Conservation (phyloP, 2,888 invertebrate species). For the Torymus tubicola region DNA sequence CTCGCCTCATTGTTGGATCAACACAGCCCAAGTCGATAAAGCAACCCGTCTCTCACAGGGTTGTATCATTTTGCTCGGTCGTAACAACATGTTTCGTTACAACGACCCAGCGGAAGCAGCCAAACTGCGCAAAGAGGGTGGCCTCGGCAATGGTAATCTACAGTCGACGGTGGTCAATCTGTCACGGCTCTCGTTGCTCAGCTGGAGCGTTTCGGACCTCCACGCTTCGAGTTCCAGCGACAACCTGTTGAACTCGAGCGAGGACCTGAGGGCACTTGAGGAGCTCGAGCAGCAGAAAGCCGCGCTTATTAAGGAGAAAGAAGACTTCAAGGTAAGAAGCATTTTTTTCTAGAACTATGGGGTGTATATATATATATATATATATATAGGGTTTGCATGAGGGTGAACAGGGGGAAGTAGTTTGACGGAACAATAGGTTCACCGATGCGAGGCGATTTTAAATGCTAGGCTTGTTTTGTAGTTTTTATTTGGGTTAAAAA, state of each 20-base stretch:
- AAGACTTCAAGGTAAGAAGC: slow-evolving; percentile 73
- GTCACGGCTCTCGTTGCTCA: slow-evolving; percentile 88
- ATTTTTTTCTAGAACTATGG: slow-evolving; percentile 30
- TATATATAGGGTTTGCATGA: too few relatives aligned
- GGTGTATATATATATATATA: too few relatives aligned
- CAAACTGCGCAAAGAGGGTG: slow-evolving; percentile 86
- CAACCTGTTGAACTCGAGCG: slow-evolving; percentile 73
- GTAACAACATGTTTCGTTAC: slow-evolving; percentile 90
- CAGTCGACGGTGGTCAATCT: slow-evolving; percentile 81
- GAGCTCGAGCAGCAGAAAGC: slow-evolving; percentile 75
- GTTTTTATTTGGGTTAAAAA: too few relatives aligned
- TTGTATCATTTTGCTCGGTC: slow-evolving; percentile 86
- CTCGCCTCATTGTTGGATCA: slow-evolving; percentile 86
- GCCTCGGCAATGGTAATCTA: slow-evolving; percentile 79
- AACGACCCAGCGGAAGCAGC: slow-evolving; percentile 94
- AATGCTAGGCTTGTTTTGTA: too few relatives aligned
- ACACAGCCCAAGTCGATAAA: slow-evolving; percentile 86
- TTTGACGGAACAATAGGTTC: too few relatives aligned
- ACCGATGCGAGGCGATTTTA: too few relatives aligned
- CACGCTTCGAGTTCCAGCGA: slow-evolving; percentile 78
- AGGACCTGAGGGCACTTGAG: slow-evolving; percentile 73
- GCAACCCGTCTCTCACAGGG: slow-evolving; percentile 89
- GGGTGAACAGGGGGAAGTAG: too few relatives aligned
- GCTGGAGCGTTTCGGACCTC: slow-evolving; percentile 89
- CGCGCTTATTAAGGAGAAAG: slow-evolving; percentile 74